These are phyloP conservation scores for Heliocidaris tuberculata DNA, from an alignment of 35 echinoderm and acorn worm species.

Conservation along the genomic window DNA sequence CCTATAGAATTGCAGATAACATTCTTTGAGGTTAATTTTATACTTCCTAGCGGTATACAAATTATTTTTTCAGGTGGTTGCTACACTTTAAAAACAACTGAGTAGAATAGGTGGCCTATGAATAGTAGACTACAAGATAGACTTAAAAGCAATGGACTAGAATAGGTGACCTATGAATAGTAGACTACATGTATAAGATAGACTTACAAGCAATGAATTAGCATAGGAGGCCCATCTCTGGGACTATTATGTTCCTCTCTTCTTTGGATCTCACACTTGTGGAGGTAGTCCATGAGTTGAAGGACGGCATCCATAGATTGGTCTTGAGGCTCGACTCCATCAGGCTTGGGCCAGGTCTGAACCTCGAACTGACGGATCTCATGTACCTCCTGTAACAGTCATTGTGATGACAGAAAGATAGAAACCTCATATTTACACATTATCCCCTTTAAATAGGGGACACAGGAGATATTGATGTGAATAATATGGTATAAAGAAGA, in stretches of 20 bases:
- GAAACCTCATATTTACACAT: too few species aligned
- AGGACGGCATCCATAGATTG: slow-evolving; percentile 13
- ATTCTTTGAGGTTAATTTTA: too few species aligned
- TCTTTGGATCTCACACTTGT: slow-evolving; percentile 22
- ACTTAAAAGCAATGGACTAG: background rate
- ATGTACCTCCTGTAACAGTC: background rate
- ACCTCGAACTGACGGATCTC: slow-evolving; percentile 46
- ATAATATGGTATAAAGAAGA: too few species aligned
- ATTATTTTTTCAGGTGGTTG: too few species aligned
- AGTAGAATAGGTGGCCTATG: background rate
- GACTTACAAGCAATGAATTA: slow-evolving; percentile 32
- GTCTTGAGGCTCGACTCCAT: background rate
- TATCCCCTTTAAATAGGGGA: too few species aligned
- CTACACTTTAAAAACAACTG: too few species aligned
- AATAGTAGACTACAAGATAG: background rate
- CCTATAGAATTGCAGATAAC: too few species aligned
- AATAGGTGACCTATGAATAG: background rate
- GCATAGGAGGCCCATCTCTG: background rate
- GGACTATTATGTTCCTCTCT: background rate
- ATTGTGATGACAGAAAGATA: background rate
- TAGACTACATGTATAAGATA: background rate
- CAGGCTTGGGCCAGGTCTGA: background rate
- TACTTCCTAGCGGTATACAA: too few species aligned
- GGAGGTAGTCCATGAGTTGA: slow-evolving; percentile 40
- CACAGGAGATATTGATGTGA: too few species aligned